Evolutionary conservation across 2,888 invertebrate genomes (phyloP), one percentile per base, ranked within the genome.

Genomic region (Hydraecia micacea): DNA sequence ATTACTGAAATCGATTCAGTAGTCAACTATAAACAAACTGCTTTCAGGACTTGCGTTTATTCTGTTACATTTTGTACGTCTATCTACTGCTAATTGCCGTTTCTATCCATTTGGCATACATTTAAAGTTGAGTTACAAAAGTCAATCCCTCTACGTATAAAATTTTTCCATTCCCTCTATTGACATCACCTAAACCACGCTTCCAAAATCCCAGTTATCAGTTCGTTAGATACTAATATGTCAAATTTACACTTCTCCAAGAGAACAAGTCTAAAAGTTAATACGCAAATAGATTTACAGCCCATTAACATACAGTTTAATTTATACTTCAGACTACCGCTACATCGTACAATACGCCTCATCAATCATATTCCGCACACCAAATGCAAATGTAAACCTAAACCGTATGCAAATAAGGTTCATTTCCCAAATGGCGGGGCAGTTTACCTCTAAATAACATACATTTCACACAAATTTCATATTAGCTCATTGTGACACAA

Each of bases 201-300:
- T 2, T 66, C 21, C 49, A 39, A 66, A 68, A 67, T 25, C 11
- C 2, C 36, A 52, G 1, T 49, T 25, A 55, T 25, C 18, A 55
- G 32, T 62, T 7, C 36, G 18, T n/a, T 8, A 42, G 13, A 7
- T 13, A 70, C 46, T 49, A 32, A 76, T 71, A 75, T 39, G 67
- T 75, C 66, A 88, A 83, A 80, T 67, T 80, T 65, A 72, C 77
- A 80, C 75, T 79, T 84, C 80, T 75, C 46, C 70, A 63, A 87
- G 77, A 81, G 80, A 86, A 88, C 85, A 77, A 79, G 63, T 80
- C 69, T 73, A 87, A 88, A 88, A 83, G 84, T 83, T 86, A 83
- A 81, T 84, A 81, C 83, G 65, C 52, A 90, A 89, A 90, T 90
- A 90, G 88, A 88, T 93, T 92, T 91, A 92, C 87, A 84, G 81